These are phyloP conservation scores for Tachysurus vachellii DNA, from an alignment of 2,113 vertebrate species.

Conservation along the genomic window DNA sequence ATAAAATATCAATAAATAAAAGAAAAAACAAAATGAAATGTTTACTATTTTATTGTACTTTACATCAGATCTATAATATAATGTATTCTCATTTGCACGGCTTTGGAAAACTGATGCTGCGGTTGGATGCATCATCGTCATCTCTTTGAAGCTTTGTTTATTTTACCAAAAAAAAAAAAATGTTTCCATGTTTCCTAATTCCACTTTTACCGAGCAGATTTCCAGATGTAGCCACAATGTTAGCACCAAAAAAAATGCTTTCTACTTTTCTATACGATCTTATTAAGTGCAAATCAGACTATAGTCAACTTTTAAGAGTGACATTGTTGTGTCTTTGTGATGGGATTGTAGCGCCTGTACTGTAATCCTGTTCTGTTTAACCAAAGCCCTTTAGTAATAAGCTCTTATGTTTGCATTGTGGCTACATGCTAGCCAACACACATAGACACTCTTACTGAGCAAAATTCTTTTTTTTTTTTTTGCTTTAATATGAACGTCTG, in stretches of 20 bases:
- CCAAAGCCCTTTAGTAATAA: background rate
- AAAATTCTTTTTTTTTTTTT: background rate
- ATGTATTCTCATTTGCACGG: constrained; percentile 12
- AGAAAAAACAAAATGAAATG: background rate
- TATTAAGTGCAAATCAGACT: background rate
- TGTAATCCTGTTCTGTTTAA: background rate
- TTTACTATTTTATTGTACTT: constrained; percentile 30
- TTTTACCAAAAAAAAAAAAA: background rate
- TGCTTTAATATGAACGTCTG: background rate
- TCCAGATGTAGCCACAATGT: background rate
- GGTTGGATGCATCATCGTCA: background rate
- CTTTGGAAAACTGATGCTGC: constrained; percentile 6
- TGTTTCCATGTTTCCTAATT: background rate
- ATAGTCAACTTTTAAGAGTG: background rate
- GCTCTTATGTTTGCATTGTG: constrained; percentile 1
- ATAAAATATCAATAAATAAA: background rate
- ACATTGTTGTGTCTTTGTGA: too few species aligned
- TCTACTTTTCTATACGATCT: background rate
- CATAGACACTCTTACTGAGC: background rate
- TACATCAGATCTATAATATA: background rate
- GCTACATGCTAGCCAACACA: background rate
- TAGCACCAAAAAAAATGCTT: background rate
- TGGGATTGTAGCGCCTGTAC: background rate
- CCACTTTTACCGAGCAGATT: background rate
- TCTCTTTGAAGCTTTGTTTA: background rate